phyloP scores from a whole-genome alignment of 2,888 invertebrate genomes.

The Cephus runcator region DNA sequence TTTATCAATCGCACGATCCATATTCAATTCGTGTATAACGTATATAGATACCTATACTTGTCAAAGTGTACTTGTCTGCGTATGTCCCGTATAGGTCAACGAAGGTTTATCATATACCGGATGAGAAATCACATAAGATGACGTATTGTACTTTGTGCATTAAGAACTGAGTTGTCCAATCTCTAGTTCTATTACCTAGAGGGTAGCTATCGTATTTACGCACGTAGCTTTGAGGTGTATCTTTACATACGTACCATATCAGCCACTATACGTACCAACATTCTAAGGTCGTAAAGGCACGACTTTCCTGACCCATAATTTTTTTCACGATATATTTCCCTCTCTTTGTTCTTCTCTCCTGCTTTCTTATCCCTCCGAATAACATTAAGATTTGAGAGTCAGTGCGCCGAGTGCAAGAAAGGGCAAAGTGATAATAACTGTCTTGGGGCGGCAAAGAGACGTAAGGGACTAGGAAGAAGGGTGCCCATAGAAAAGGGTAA shows the following conservation, averaged over 20 bases:
- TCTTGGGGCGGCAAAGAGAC: constrained; percentile 17
- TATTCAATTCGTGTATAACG: not conserved
- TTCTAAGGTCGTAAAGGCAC: not conserved
- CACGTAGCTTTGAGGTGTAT: constrained; percentile 12
- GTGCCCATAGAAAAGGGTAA: not conserved
- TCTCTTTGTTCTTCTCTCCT: constrained; percentile 17
- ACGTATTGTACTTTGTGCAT: too few species aligned
- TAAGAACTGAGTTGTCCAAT: too few species aligned
- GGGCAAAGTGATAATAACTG: constrained; percentile 40
- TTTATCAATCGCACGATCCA: not conserved
- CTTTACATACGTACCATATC: constrained; percentile 18
- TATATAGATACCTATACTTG: too few species aligned
- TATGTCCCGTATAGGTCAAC: not conserved
- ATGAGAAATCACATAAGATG: too few species aligned
- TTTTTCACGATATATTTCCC: constrained; percentile 19
- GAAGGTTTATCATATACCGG: not conserved
- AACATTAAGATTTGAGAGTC: constrained; percentile 33
- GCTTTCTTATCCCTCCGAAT: constrained; percentile 9
- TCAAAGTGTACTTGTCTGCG: too few species aligned
- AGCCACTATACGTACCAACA: not conserved
- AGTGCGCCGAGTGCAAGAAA: constrained; percentile 27
- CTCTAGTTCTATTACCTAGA: too few species aligned
- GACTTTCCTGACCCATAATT: not conserved
- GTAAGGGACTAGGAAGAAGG: not conserved
- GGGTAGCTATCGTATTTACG: too few species aligned